Evolutionary conservation across 2,888 invertebrate genomes (phyloP), one percentile per base, ranked within the genome.

Genomic region (Eupithecia vulgata): DNA sequence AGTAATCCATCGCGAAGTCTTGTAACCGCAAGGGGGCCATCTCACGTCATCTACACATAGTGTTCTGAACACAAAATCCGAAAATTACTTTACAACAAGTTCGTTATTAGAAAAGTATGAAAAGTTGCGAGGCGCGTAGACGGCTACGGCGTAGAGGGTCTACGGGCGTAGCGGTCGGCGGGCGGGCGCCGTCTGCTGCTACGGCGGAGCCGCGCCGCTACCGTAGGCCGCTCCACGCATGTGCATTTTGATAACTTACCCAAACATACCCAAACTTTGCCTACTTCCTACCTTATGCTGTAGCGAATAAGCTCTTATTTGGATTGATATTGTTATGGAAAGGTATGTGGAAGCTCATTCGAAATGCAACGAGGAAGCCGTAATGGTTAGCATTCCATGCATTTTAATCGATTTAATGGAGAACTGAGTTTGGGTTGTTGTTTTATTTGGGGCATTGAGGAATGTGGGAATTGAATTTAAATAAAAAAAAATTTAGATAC

Each of bases 11-110:
- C 74, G 85, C 85, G 70, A 89, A 85, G 76, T 91, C 88, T 76
- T 80, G 86, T 71, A 92, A 86, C 76, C 91, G 85, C 74, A 93
- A 79, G 15, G 93, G 93, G 78, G 93, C 92, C 94, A 94, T 94
- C 21, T 52, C 52, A 21, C n/a, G 10, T 52, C 12, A 68, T 74
- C 78, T 76, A 70, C 69, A 77, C 78, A 78, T 72, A 76, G 80
- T 79, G 78, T 81, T 78, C 57, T 68, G 72, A 75, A 52, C 52
- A 17, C 45, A 5, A 21, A 21, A 10, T 52, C 52, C 52, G 21
- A 52, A 52, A 52, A 21, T 48, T 68, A 66, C 65, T 75, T 74
- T 67, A 37, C 65, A 70, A 66, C 79, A 79, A 80, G 77, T 79
- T 76, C 64, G 67, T 73, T 71, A 71, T 61, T 88, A 88, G 87